Conservation (phyloP, 2,113 vertebrate genomes). For the Zosterops hypoxanthus region DNA sequence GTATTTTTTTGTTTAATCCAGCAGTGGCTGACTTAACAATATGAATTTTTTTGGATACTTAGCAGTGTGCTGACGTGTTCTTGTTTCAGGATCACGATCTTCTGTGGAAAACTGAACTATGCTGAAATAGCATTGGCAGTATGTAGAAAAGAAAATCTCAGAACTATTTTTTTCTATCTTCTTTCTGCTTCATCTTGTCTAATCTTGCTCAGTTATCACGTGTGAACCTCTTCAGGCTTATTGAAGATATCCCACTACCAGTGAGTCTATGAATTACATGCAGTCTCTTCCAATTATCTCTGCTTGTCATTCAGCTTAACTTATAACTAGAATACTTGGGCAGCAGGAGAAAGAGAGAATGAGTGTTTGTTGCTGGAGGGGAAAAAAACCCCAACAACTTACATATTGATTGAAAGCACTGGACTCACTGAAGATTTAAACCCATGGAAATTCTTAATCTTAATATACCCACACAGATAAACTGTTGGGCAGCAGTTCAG, state of each 20-base stretch:
- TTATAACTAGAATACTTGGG: background rate
- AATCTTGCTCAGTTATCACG: background rate
- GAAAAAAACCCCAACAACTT: fast-evolving
- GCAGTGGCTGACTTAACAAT: background rate
- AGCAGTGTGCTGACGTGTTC: background rate
- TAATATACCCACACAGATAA: background rate
- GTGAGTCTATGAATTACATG: background rate
- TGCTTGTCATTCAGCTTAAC: background rate
- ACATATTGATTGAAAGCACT: background rate
- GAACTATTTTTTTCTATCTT: background rate
- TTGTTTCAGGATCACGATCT: background rate
- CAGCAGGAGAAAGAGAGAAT: background rate
- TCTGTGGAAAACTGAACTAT: background rate
- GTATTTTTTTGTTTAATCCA: background rate
- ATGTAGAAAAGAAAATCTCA: background rate
- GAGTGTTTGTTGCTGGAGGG: background rate
- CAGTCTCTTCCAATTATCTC: background rate
- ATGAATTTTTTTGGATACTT: background rate
- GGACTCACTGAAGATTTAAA: background rate
- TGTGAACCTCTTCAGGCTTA: background rate
- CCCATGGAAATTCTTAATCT: background rate
- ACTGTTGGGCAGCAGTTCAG: background rate
- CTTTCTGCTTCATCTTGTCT: background rate
- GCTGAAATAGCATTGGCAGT: background rate
- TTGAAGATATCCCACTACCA: background rate